phyloP scores from a whole-genome alignment of 2,113 vertebrate genomes.

The Gyps fulvus region DNA sequence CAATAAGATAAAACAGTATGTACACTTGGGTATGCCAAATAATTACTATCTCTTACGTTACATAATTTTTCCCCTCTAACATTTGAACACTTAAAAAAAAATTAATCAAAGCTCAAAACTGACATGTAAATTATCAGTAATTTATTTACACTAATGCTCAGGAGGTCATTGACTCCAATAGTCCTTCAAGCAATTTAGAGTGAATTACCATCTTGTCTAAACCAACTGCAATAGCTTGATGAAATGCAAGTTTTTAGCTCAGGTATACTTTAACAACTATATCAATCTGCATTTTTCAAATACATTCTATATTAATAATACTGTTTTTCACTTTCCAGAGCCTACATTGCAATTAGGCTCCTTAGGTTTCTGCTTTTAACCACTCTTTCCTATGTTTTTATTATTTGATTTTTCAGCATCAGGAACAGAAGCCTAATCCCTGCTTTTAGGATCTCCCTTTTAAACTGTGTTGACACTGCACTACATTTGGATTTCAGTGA shows the following conservation, averaged over 20 bases:
- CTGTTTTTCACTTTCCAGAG: neutral
- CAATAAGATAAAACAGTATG: neutral
- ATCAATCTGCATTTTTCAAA: neutral
- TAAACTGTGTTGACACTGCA: neutral
- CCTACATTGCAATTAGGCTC: neutral
- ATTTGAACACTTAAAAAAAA: neutral
- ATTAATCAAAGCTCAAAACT: neutral
- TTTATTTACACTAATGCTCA: neutral
- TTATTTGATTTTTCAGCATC: neutral
- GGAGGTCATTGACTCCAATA: neutral
- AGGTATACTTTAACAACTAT: neutral
- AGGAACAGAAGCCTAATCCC: neutral
- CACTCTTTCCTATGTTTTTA: neutral
- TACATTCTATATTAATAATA: neutral
- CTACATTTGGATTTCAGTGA: neutral
- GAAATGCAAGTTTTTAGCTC: neutral
- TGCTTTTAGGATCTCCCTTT: neutral
- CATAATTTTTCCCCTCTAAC: neutral
- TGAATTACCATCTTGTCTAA: neutral
- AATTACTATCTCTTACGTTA: neutral
- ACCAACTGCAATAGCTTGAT: neutral
- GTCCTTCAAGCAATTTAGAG: neutral
- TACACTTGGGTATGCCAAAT: neutral
- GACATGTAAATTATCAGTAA: neutral
- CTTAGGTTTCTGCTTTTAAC: neutral